phyloP scores from a whole-genome alignment of 2,113 vertebrate genomes.

The Oryzias woworae region DNA sequence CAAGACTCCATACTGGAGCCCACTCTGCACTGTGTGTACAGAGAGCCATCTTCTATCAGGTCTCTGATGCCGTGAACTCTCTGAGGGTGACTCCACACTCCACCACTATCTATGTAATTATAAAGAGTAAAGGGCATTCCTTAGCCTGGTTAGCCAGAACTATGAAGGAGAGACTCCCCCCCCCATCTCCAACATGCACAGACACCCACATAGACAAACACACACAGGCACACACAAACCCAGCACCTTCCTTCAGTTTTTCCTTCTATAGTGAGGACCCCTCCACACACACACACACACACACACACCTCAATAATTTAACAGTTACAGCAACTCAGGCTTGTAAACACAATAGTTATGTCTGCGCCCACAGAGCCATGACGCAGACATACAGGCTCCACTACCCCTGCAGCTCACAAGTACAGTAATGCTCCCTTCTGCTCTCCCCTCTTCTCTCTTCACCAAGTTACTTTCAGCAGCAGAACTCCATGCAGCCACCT shows the following conservation, averaged over 20 bases:
- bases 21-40: conserved; percentile 1
- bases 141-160: conserved; percentile 76
- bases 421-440: conserved; percentile 35
- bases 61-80: conserved; percentile 59
- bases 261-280: conserved; percentile 48
- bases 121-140: conserved; percentile 69
- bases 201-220: too few relatives aligned
- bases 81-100: conserved; percentile 69
- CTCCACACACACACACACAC: not conserved
- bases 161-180: conserved; percentile 65
- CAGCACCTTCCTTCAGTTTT: conserved; percentile 32
- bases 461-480: not conserved
- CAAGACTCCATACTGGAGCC: conserved; percentile 9
- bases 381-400: conserved; percentile 79
- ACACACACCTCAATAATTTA: conserved; percentile 70
- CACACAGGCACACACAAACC: too few relatives aligned
- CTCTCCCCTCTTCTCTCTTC: conserved; percentile 20
- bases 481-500: too few relatives aligned
- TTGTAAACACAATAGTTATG: conserved; percentile 82
- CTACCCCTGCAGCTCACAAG: conserved; percentile 60
- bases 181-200: too few relatives aligned
- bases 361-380: conserved; percentile 72
- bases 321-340: conserved; percentile 75
- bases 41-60: conserved; percentile 22
- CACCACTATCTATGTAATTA: conserved; percentile 73